These are phyloP conservation scores for Danio jaintianensis DNA, from an alignment of 2,797 vertebrate genomes.

Conservation along the genomic window DNA sequence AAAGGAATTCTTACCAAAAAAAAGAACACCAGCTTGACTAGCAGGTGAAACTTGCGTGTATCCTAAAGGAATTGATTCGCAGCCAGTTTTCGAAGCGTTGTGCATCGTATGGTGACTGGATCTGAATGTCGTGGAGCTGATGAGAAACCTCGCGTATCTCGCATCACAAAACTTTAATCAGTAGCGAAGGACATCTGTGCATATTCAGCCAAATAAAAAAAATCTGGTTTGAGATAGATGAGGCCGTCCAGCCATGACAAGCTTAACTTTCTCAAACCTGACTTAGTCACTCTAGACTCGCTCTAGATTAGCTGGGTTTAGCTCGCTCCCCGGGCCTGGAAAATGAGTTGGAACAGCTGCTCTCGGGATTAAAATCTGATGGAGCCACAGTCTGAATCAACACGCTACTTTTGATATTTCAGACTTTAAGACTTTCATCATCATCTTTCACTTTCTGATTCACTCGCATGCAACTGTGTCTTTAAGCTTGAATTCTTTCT, in stretches of 20 bases:
- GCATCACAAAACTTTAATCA: conserved; percentile 33
- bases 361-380: conserved; percentile 76
- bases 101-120: not conserved
- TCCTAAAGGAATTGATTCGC: not conserved
- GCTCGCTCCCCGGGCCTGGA: conserved; percentile 69
- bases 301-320: conserved; percentile 46
- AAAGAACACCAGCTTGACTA: not conserved
- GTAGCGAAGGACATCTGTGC: not conserved
- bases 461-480: conserved; percentile 35
- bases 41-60: not conserved
- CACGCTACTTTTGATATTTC: conserved; percentile 69
- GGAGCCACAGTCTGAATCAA: conserved; percentile 73
- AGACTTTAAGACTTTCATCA: conserved; percentile 61
- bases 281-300: conserved; percentile 56
- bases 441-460: conserved; percentile 44
- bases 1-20: no score
- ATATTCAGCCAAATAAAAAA: not conserved
- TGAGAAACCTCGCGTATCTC: not conserved
- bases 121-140: not conserved
- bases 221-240: conserved; percentile 6
- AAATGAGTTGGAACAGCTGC: conserved; percentile 80
- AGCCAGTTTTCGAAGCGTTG: conserved; percentile 16
- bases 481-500: conserved; percentile 3
- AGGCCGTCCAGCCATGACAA: not conserved
- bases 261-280: conserved; percentile 56